These are phyloP conservation scores for Muntiacus reevesi DNA, from an alignment of 2,113 vertebrate genomes.

Conservation along the genomic window DNA sequence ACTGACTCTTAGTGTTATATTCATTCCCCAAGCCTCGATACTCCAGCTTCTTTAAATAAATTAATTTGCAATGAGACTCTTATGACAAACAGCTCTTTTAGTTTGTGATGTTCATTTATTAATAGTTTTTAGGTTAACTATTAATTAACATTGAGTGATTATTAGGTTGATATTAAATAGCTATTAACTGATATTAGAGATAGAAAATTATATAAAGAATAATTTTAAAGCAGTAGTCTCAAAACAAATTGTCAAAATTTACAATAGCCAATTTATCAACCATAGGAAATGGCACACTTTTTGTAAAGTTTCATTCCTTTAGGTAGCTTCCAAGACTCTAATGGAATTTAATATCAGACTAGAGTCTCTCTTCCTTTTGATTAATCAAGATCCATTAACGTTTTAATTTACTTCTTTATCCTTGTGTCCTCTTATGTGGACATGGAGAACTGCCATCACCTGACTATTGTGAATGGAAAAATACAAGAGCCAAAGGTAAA, in stretches of 20 bases:
- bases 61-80: neutral
- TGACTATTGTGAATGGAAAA: neutral
- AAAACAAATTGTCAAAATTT: constrained; percentile 30
- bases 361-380: neutral
- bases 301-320: neutral
- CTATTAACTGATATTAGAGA: neutral
- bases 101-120: neutral
- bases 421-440: neutral
- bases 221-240: neutral
- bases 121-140: neutral
- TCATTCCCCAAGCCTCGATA: neutral
- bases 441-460: neutral
- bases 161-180: neutral
- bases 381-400: neutral
- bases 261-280: neutral
- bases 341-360: neutral
- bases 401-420: neutral
- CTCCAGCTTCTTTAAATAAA: neutral
- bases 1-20: neutral
- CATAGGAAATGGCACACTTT: neutral
- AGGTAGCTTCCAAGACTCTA: neutral
- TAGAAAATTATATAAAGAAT: constrained; percentile 7
- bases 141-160: neutral
- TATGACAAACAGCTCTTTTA: neutral
- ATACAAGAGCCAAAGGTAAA: neutral